Evolutionary conservation across 2,113 vertebrate genomes (phyloP).

Genomic region (Chrysochloris asiatica): DNA sequence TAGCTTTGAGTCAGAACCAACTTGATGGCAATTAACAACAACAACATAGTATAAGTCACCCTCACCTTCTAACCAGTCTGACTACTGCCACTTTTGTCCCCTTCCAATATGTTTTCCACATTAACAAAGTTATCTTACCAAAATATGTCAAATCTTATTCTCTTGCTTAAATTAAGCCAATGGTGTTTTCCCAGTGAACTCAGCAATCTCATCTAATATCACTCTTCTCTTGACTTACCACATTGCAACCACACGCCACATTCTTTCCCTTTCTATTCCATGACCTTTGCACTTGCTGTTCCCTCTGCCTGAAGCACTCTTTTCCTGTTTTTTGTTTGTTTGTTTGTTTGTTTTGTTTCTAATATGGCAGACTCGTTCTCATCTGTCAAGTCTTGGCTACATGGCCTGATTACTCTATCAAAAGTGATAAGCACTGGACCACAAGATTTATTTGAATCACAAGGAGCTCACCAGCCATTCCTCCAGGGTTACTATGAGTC

Average conservation of each 20-base stretch:
- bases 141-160: neutral
- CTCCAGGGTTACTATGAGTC: too few relatives aligned
- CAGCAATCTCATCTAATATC: neutral
- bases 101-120: conserved; percentile 22
- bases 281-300: neutral
- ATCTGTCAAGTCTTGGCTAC: neutral
- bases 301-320: neutral
- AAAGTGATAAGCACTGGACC: too few relatives aligned
- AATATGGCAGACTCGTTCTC: neutral
- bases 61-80: neutral
- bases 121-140: conserved; percentile 28
- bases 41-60: too few relatives aligned
- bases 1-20: too few relatives aligned
- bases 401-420: neutral
- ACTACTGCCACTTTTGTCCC: neutral
- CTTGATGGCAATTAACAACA: too few relatives aligned
- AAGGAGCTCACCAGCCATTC: too few relatives aligned
- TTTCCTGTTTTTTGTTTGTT: neutral
- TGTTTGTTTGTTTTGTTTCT: neutral
- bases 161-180: conserved; percentile 4
- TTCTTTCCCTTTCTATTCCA: neutral
- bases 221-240: neutral
- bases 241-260: neutral
- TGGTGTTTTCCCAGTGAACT: neutral
- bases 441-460: too few relatives aligned